Percentiles rank a stretch among this genome's conserved stretches.
phyloP scores from a whole-genome alignment of 2,888 invertebrate species.

The Acrobasis consociella region DNA sequence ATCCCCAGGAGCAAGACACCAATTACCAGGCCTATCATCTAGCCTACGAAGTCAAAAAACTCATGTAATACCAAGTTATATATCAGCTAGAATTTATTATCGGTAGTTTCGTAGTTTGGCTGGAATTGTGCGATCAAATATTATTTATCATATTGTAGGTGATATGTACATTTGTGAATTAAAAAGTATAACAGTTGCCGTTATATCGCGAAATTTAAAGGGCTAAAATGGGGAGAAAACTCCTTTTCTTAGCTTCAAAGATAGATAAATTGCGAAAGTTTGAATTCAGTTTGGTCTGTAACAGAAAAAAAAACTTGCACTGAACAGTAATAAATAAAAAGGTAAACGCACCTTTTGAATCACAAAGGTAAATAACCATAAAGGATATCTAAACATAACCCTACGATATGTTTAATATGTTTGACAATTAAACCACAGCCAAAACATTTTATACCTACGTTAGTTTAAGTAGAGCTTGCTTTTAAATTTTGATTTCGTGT shows the following conservation, averaged over 20 bases:
- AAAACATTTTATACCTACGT: constrained; percentile 23
- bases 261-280: no score
- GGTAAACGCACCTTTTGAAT: no score
- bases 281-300: no score
- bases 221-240: no score
- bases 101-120: constrained; percentile 56
- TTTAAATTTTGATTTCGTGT: constrained; percentile 21
- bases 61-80: constrained; percentile 92
- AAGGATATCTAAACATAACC: neutral
- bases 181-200: no score
- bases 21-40: constrained; percentile 99
- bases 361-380: no score
- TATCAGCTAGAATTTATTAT: constrained; percentile 68
- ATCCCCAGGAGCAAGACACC: constrained; percentile 92
- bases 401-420: constrained; percentile 23
- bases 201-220: no score
- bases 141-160: constrained; percentile 8
- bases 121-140: constrained; percentile 36
- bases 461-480: constrained; percentile 33
- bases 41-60: constrained; percentile 99
- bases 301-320: no score
- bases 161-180: no score
- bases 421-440: constrained; percentile 31
- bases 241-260: no score
- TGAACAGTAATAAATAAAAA: no score